phyloP scores from a whole-genome alignment of 2,888 invertebrate genomes.

The Sisyra nigra region DNA sequence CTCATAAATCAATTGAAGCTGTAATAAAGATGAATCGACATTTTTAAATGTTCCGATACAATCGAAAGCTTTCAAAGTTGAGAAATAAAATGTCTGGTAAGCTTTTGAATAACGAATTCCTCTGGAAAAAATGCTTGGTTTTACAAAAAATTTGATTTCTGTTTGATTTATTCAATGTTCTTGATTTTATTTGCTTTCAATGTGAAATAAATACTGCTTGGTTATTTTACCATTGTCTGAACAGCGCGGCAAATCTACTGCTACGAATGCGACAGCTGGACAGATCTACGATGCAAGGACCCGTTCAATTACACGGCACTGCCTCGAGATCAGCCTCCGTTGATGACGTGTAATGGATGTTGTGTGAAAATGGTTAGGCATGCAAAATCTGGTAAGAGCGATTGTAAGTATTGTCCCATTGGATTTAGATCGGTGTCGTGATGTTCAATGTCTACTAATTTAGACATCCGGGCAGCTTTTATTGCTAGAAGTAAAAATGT shows the following conservation, averaged over 20 bases:
- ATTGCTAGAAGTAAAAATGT: too few relatives aligned
- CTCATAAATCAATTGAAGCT: too few relatives aligned
- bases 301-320: slow-evolving; percentile 86
- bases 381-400: slow-evolving; percentile 68
- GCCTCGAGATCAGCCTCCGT: slow-evolving; percentile 72
- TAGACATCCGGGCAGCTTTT: neutral
- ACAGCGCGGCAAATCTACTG: slow-evolving; percentile 80
- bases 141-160: neutral
- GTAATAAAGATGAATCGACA: too few relatives aligned
- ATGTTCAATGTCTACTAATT: neutral
- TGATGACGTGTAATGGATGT: slow-evolving; percentile 82
- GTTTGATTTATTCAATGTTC: neutral
- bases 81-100: neutral
- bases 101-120: neutral
- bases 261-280: slow-evolving; percentile 90
- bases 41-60: too few relatives aligned
- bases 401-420: slow-evolving; percentile 6
- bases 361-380: slow-evolving; percentile 93
- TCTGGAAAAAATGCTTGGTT: too few relatives aligned
- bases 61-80: too few relatives aligned
- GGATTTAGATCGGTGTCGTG: slow-evolving; percentile 7
- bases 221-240: slow-evolving; percentile 12
- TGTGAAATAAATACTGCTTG: neutral
- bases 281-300: slow-evolving; percentile 76
- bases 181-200: neutral